These are phyloP conservation scores for Colletes collaris DNA, from an alignment of 2,888 invertebrate species.

Conservation along the genomic window DNA sequence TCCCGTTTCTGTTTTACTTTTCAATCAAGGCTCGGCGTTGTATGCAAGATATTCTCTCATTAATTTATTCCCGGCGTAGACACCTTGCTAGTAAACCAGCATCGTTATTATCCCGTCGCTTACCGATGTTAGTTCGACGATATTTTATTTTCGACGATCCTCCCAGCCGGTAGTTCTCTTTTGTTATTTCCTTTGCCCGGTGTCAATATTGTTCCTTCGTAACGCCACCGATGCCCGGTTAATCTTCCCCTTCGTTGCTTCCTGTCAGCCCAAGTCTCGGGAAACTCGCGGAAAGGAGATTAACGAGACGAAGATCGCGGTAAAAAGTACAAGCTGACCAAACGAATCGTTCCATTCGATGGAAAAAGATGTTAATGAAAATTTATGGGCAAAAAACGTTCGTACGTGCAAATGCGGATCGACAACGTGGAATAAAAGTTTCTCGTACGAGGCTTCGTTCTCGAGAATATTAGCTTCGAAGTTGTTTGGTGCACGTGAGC, in stretches of 20 bases:
- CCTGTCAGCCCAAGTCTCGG: slow-evolving; percentile 14
- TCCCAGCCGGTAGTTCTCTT: neutral
- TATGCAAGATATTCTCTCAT: slow-evolving; percentile 19
- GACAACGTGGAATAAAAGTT: too few relatives aligned
- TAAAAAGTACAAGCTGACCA: slow-evolving; percentile 2
- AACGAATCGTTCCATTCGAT: slow-evolving; percentile 5
- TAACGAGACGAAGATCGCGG: slow-evolving; percentile 24
- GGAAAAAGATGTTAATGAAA: too few relatives aligned
- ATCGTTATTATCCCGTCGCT: slow-evolving; percentile 26
- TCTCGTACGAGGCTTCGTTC: too few relatives aligned
- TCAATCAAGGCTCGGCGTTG: slow-evolving; percentile 15
- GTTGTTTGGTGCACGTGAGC: too few relatives aligned
- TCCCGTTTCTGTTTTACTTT: slow-evolving; percentile 21
- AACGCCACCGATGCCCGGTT: slow-evolving; percentile 32
- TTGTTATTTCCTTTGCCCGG: slow-evolving; percentile 26
- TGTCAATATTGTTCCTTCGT: slow-evolving; percentile 49
- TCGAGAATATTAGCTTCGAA: too few relatives aligned
- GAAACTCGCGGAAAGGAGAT: slow-evolving; percentile 33
- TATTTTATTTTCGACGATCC: slow-evolving; percentile 5
- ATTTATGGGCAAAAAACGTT: too few relatives aligned
- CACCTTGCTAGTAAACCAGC: slow-evolving; percentile 34
- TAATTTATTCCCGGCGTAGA: slow-evolving; percentile 25
- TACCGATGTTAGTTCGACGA: slow-evolving; percentile 1
- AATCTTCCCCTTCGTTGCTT: slow-evolving; percentile 47
- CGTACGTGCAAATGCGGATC: too few relatives aligned